These are phyloP conservation scores for Anguilla marmorata DNA, from an alignment of 2,797 vertebrate species.

Conservation along the genomic window DNA sequence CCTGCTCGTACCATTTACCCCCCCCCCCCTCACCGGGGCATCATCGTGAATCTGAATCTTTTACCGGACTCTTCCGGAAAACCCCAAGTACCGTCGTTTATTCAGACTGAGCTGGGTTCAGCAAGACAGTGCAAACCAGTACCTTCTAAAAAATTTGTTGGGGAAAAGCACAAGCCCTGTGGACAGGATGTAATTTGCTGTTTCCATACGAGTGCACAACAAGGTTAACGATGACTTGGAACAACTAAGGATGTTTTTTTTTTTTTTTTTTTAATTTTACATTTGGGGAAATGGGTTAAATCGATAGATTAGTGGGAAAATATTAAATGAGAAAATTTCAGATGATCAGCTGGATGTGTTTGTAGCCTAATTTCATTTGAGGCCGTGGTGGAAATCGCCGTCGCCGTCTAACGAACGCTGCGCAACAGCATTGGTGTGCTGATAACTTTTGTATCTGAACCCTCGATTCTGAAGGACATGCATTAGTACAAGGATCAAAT, in stretches of 20 bases:
- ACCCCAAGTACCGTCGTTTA: neutral
- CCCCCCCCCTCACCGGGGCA: too few relatives aligned
- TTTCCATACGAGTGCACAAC: neutral
- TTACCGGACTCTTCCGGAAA: neutral
- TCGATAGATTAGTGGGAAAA: neutral
- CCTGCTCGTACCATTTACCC: too few relatives aligned
- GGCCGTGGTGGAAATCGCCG: neutral
- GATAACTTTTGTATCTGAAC: neutral
- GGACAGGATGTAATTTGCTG: neutral
- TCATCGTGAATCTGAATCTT: too few relatives aligned
- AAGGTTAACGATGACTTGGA: neutral
- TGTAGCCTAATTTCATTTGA: neutral
- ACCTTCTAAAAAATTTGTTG: neutral
- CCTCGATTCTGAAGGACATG: neutral
- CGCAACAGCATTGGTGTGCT: neutral
- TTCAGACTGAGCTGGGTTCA: neutral
- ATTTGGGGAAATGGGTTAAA: neutral
- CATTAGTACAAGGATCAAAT: neutral
- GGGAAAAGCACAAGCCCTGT: neutral
- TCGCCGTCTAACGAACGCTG: neutral
- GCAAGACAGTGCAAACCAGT: neutral
- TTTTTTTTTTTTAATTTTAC: neutral
- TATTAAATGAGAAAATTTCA: neutral
- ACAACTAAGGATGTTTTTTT: neutral
- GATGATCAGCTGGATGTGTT: neutral